phyloP scores from a whole-genome alignment of 2,113 vertebrate genomes.

The Triplophysa rosa region DNA sequence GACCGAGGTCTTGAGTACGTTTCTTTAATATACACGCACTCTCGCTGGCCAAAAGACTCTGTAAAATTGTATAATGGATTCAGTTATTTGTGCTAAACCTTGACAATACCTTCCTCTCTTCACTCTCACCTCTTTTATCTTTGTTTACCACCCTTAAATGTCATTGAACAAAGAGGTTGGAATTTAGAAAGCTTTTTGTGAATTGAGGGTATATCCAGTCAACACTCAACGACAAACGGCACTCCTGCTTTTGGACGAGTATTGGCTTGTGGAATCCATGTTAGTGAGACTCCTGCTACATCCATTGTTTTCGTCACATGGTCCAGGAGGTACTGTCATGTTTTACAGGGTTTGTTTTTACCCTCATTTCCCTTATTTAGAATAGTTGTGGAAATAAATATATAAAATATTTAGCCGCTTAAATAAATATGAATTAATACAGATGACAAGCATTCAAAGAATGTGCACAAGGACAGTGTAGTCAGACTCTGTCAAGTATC shows the following conservation, averaged over 20 bases:
- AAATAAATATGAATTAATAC: too few relatives aligned
- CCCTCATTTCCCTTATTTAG: background rate
- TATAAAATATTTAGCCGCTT: too few relatives aligned
- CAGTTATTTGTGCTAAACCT: background rate
- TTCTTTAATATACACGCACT: background rate
- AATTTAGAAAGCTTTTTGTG: background rate
- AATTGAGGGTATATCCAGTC: background rate
- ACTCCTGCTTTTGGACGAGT: background rate
- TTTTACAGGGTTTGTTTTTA: background rate
- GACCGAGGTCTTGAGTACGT: background rate
- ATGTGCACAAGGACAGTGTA: background rate
- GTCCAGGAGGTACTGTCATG: background rate
- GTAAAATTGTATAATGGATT: background rate
- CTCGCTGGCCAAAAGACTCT: background rate
- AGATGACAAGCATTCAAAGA: background rate
- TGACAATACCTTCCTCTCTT: background rate
- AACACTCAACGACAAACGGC: background rate
- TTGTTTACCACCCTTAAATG: conserved; percentile 22
- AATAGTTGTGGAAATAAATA: background rate
- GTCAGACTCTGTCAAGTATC: too few relatives aligned
- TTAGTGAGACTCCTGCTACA: background rate
- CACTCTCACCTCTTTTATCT: background rate
- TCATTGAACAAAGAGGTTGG: background rate
- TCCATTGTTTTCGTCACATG: background rate
- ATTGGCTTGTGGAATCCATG: background rate